Evolutionary conservation across 1,140 invertebrate genomes (phyloP), one percentile per base, ranked within the genome.

Genomic region (Apis dorsata): DNA sequence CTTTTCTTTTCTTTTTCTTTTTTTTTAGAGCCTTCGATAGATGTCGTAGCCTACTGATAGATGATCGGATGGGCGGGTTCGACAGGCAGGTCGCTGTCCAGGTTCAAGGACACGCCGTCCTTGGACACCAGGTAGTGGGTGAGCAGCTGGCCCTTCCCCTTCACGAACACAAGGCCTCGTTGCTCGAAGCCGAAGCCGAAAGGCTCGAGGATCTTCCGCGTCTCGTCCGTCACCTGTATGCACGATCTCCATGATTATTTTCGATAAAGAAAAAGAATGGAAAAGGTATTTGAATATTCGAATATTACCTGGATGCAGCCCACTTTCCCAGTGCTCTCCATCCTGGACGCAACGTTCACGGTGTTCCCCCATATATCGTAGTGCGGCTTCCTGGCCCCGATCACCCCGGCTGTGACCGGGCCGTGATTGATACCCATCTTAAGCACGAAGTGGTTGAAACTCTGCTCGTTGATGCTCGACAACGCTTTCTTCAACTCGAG

Each of bases 291-390:
- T n/a, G 13, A 9, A 65, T 28, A 28, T 65, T 34, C 53, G 1
- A 0, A 24, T 24, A 24, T 65, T 94, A 98, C 98, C 95, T 99
- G 98, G 89, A 99, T 98, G 85, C 96, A 97, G 13, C 98, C 98
- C 81, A 98, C 97, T 95, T 98, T 98, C 49, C 99, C 98, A 1
- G 98, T 99, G 91, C 97, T 98, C 92, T 99, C 98, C 98, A 99
- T 99, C 77, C 98, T 95, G 1, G 97, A 98, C 8, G 98, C 98
- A 1, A 99, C 98, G 92, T 99, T 99, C 1, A 99, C 98, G 1
- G 98, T 98, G 91, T 99, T 99, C 0, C 98, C 98, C 97, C 98
- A 99, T 91, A 99, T 99, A 90, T 99, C 98, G 92, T 99, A 99
- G 92, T 99, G 98, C 7, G 98, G 98, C 92, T 99, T 99, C 44